phyloP scores from a whole-genome alignment of 2,113 vertebrate genomes.

The Salvator merianae region DNA sequence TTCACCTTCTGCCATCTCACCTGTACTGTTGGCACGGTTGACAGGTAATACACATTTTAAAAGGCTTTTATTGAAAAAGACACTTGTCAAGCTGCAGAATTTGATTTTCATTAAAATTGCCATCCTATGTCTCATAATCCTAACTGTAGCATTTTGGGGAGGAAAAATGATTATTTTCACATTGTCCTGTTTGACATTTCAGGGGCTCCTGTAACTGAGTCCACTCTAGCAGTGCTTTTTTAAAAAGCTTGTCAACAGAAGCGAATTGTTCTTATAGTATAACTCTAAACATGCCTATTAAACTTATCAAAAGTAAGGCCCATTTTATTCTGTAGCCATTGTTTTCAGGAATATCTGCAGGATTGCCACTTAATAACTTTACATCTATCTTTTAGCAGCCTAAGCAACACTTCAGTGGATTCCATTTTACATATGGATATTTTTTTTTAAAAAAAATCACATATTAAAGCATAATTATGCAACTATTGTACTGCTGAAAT shows the following conservation, averaged over 20 bases:
- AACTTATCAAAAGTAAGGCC: too few species aligned
- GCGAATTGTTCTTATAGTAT: too few species aligned
- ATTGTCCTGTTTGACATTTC: background rate
- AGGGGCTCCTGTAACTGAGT: background rate
- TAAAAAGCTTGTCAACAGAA: background rate
- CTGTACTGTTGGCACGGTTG: conserved; percentile 8
- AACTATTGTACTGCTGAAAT: conserved; percentile 1
- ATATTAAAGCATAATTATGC: background rate
- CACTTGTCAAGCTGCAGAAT: conserved; percentile 23
- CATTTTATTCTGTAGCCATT: too few species aligned
- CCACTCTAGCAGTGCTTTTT: background rate
- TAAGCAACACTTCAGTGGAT: conserved; percentile 1
- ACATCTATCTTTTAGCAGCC: background rate
- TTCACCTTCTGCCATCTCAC: conserved; percentile 24
- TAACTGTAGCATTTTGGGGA: conserved; percentile 1
- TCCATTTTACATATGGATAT: background rate
- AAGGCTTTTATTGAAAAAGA: conserved; percentile 32
- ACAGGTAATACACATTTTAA: conserved; percentile 39
- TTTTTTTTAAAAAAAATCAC: background rate
- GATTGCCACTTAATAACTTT: conserved; percentile 1
- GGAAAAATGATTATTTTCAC: background rate
- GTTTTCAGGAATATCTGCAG: too few species aligned
- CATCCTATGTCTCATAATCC: background rate
- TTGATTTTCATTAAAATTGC: conserved; percentile 24
- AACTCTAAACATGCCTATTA: too few species aligned